Percentiles rank a stretch among this genome's conserved stretches.
Conservation (phyloP, 2,113 vertebrate species). For the Ciconia boyciana region DNA sequence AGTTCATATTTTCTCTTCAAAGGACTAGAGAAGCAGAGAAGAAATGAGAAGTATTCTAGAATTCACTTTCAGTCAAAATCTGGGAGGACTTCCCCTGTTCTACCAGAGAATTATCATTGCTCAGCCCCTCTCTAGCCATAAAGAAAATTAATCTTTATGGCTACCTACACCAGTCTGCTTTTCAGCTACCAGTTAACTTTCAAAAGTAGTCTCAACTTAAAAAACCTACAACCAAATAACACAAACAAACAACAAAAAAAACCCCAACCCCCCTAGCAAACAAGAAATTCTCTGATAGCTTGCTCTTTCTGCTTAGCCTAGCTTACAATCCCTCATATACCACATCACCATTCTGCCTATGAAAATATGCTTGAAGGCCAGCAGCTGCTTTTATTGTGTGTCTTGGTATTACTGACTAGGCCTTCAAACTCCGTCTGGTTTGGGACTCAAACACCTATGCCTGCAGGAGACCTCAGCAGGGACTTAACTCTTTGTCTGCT, state of each 20-base stretch:
- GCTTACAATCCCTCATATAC: neutral
- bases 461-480: neutral
- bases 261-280: neutral
- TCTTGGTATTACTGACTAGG: neutral
- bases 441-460: neutral
- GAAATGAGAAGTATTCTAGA: neutral
- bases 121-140: neutral
- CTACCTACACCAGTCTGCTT: neutral
- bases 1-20: neutral
- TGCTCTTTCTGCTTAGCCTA: neutral
- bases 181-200: neutral
- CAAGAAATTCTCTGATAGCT: neutral
- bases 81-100: neutral
- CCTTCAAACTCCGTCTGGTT: neutral
- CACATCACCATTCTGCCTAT: neutral
- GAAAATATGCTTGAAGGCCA: neutral
- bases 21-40: neutral
- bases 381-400: neutral
- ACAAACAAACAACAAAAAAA: neutral
- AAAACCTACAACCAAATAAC: neutral
- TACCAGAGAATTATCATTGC: neutral
- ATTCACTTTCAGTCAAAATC: neutral
- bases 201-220: neutral
- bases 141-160: neutral
- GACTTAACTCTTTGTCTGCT: neutral